Evolutionary conservation across 1,140 invertebrate genomes (phyloP).

Genomic region (Drosophila sechellia): DNA sequence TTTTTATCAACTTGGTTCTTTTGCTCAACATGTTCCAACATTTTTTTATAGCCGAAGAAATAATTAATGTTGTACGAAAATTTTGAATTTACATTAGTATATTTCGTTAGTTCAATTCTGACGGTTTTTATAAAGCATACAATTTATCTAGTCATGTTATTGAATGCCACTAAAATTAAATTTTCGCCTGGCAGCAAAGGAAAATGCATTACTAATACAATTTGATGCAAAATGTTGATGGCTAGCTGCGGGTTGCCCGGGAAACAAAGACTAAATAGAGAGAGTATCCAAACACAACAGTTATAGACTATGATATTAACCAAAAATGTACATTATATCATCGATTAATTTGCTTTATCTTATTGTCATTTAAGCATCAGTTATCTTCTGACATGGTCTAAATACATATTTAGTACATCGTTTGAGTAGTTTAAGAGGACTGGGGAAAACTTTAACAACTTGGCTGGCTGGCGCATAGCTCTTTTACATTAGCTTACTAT

Average conservation of each 20-base stretch:
- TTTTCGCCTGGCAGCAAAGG: conserved; percentile 46
- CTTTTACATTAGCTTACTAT: conserved; percentile 38
- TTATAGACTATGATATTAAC: conserved; percentile 41
- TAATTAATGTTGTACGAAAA: neutral
- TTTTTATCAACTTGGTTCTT: conserved; percentile 11
- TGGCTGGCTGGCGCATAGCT: conserved; percentile 11
- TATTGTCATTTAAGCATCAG: conserved; percentile 67
- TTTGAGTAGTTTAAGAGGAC: conserved; percentile 9
- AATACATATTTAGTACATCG: conserved; percentile 14
- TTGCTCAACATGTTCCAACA: neutral
- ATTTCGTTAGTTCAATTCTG: conserved; percentile 27
- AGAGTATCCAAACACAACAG: conserved; percentile 37
- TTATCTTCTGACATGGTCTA: conserved; percentile 37
- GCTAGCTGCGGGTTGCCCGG: conserved; percentile 11
- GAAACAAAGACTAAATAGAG: conserved; percentile 18
- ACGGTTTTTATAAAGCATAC: conserved; percentile 32
- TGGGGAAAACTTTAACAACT: conserved; percentile 46
- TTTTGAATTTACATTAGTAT: conserved; percentile 4
- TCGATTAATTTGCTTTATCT: conserved; percentile 44
- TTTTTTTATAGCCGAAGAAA: neutral
- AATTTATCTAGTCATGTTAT: conserved; percentile 39
- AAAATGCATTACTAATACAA: conserved; percentile 63
- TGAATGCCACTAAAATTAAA: conserved; percentile 32
- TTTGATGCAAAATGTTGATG: conserved; percentile 37
- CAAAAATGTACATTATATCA: conserved; percentile 44